These are phyloP conservation scores for Leistus spinibarbis DNA, from an alignment of 2,888 invertebrate species.

Conservation along the genomic window DNA sequence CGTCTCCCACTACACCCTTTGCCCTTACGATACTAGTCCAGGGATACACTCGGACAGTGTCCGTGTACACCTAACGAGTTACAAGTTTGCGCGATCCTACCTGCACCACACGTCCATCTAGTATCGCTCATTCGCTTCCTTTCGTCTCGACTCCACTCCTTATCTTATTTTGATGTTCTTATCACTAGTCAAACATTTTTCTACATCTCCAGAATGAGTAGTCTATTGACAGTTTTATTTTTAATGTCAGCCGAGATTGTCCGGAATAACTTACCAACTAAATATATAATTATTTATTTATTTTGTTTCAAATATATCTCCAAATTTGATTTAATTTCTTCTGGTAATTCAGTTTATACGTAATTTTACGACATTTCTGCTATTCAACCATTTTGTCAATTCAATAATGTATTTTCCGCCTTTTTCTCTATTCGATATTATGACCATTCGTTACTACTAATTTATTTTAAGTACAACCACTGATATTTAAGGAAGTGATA, in stretches of 20 bases:
- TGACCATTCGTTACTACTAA: no score
- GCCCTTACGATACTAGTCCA: not conserved
- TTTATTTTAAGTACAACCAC: no score
- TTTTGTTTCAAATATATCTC: no score
- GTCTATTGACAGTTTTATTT: not conserved
- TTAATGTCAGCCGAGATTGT: not conserved
- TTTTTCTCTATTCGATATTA: no score
- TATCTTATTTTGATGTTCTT: not conserved
- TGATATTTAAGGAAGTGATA: no score
- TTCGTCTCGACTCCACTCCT: not conserved
- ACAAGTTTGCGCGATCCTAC: constrained; percentile 22
- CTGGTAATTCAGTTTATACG: no score
- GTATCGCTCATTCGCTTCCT: not conserved
- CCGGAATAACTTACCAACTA: not conserved
- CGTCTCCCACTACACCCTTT: constrained; percentile 1
- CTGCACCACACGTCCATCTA: not conserved
- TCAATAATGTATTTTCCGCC: no score
- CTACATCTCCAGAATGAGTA: not conserved
- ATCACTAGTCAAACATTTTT: not conserved
- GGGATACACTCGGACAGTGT: constrained; percentile 12
- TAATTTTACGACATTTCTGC: no score
- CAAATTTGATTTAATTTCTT: no score
- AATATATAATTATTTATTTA: no score
- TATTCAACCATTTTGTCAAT: no score
- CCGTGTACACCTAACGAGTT: constrained; percentile 26